phyloP scores from a whole-genome alignment of 1,140 invertebrate species.

The Drosophila tropicalis region DNA sequence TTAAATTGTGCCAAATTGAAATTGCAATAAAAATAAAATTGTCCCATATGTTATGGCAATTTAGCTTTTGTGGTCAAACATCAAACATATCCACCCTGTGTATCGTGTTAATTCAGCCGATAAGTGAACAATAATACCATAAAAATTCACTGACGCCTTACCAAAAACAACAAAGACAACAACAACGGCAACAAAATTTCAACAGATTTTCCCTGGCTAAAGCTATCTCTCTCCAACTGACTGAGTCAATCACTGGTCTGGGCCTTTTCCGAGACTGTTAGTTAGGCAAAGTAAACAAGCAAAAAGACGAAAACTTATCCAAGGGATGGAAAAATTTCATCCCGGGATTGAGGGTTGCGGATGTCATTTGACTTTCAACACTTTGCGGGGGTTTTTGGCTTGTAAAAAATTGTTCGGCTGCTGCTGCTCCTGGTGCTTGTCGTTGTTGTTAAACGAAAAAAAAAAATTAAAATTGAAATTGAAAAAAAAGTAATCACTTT shows the following conservation, averaged over 20 bases:
- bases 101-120: conserved; percentile 73
- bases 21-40: conserved; percentile 64
- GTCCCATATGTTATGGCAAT: conserved; percentile 76
- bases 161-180: not conserved
- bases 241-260: not conserved
- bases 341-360: not conserved
- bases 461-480: conserved; percentile 59
- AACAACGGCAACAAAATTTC: conserved; percentile 36
- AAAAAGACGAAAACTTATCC: not conserved
- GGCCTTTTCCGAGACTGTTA: conserved; percentile 32
- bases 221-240: not conserved
- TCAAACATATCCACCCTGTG: conserved; percentile 35
- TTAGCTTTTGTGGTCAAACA: conserved; percentile 58
- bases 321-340: not conserved
- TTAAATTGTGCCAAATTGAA: conserved; percentile 53
- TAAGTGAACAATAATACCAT: conserved; percentile 78
- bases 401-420: conserved; percentile 32
- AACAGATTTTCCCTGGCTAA: conserved; percentile 42
- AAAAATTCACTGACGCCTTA: conserved; percentile 40
- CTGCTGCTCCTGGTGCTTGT: not conserved
- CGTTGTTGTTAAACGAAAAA: conserved; percentile 40
- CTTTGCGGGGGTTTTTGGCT: conserved; percentile 30
- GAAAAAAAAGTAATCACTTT: conserved; percentile 77
- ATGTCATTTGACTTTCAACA: conserved; percentile 45
- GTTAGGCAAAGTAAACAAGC: conserved; percentile 58